phyloP scores from a whole-genome alignment of 2,797 vertebrate species.

The Buceros bicornis region DNA sequence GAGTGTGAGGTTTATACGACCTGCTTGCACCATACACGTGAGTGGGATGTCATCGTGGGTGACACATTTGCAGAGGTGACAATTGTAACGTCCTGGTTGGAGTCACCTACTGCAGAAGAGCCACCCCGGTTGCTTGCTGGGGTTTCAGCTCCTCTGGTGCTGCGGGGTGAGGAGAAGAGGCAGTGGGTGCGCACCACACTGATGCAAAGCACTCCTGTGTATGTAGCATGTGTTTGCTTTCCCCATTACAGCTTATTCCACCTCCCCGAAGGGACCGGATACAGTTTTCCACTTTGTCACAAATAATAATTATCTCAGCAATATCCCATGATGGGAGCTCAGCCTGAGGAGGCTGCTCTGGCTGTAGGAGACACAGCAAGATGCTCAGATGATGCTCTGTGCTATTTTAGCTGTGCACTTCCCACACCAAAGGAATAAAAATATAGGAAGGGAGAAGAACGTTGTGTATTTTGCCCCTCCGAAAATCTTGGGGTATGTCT shows the following conservation, averaged over 20 bases:
- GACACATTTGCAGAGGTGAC: neutral
- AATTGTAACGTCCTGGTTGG: neutral
- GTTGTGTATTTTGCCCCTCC: neutral
- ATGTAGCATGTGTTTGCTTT: neutral
- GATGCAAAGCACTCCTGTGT: neutral
- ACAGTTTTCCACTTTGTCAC: conserved; percentile 36
- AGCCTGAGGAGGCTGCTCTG: neutral
- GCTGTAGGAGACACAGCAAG: conserved; percentile 1
- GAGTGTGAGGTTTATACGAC: accelerated
- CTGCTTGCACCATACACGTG: neutral
- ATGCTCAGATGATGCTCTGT: neutral
- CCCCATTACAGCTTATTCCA: neutral
- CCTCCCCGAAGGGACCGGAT: neutral
- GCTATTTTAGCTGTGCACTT: neutral
- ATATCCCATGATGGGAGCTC: neutral
- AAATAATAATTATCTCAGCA: conserved; percentile 14
- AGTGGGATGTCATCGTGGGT: neutral
- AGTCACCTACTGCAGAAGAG: neutral
- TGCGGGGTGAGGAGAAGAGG: accelerated
- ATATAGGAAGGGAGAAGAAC: neutral
- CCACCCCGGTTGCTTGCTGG: neutral
- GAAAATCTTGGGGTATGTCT: neutral
- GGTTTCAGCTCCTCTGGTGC: neutral
- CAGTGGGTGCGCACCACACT: neutral
- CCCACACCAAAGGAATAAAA: neutral